phyloP scores from a whole-genome alignment of 2,797 vertebrate species.

The Chaenodraco wilsoni region DNA sequence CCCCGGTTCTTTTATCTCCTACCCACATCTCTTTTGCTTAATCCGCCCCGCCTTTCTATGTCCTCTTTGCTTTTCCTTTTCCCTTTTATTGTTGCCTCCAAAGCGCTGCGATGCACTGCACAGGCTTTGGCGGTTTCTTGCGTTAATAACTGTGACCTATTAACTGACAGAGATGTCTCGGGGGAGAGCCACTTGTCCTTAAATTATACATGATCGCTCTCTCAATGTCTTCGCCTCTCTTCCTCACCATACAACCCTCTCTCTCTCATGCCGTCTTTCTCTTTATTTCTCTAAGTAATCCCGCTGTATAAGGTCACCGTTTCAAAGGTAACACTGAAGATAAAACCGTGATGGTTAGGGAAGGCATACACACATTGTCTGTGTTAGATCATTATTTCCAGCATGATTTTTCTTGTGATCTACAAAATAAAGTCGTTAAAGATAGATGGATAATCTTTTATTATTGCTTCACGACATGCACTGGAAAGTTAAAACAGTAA shows the following conservation, averaged over 20 bases:
- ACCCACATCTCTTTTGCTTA: conserved; percentile 43
- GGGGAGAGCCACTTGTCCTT: conserved; percentile 65
- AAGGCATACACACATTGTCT: conserved; percentile 53
- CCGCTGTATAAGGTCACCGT: conserved; percentile 61
- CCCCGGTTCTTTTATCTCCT: conserved; percentile 38
- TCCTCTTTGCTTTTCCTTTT: conserved; percentile 35
- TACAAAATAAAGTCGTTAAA: background rate
- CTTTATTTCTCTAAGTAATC: conserved; percentile 32
- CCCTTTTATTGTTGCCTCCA: conserved; percentile 31
- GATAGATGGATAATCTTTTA: background rate
- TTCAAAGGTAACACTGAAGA: conserved; percentile 63
- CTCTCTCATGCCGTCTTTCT: conserved; percentile 13
- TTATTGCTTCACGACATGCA: background rate
- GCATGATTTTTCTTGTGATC: background rate
- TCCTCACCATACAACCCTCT: background rate
- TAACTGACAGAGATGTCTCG: conserved; percentile 62
- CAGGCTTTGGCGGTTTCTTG: conserved; percentile 23
- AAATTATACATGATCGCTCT: conserved; percentile 67
- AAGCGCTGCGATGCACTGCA: conserved; percentile 18
- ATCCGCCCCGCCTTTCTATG: conserved; percentile 17
- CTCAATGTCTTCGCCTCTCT: conserved; percentile 33
- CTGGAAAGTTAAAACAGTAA: background rate
- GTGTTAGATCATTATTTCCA: conserved; percentile 49
- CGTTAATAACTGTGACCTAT: conserved; percentile 72
- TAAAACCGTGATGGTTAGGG: conserved; percentile 36